These are phyloP conservation scores for Drosophila sechellia DNA, from an alignment of 1,140 invertebrate species.

Conservation along the genomic window DNA sequence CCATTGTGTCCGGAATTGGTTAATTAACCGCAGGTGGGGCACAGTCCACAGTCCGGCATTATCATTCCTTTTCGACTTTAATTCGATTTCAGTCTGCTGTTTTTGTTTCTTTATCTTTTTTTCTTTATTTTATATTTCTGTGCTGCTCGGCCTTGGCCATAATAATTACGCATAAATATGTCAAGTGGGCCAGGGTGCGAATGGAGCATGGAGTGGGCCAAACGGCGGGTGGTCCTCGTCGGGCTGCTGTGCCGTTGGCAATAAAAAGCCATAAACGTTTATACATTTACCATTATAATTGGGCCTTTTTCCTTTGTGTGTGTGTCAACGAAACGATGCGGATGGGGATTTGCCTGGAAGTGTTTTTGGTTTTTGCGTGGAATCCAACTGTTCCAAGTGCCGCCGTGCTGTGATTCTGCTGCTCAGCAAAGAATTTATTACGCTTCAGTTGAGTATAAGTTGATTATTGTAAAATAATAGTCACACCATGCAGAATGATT, in stretches of 20 bases:
- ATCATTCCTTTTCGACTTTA: constrained; percentile 40
- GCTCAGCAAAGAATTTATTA: not conserved
- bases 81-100: constrained; percentile 41
- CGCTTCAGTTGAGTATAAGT: not conserved
- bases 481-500: not conserved
- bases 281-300: constrained; percentile 48
- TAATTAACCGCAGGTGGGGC: constrained; percentile 56
- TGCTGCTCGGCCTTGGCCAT: constrained; percentile 45
- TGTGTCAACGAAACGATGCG: not conserved
- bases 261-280: constrained; percentile 58
- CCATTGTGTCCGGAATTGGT: constrained; percentile 31
- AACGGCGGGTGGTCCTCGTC: constrained; percentile 9
- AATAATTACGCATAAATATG: constrained; percentile 66
- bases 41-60: not conserved
- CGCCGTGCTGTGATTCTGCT: constrained; percentile 16
- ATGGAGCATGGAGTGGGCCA: constrained; percentile 22
- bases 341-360: not conserved
- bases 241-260: constrained; percentile 33
- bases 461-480: not conserved
- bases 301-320: constrained; percentile 11
- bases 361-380: not conserved
- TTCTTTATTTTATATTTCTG: not conserved
- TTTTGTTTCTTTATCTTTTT: too few relatives aligned
- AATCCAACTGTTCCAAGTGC: constrained; percentile 10
- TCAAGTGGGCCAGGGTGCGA: constrained; percentile 45